A percentile compares a stretch with the other conserved stretches of the same genome.
Conservation (phyloP, 2,113 vertebrate genomes). For the Numenius arquata region DNA sequence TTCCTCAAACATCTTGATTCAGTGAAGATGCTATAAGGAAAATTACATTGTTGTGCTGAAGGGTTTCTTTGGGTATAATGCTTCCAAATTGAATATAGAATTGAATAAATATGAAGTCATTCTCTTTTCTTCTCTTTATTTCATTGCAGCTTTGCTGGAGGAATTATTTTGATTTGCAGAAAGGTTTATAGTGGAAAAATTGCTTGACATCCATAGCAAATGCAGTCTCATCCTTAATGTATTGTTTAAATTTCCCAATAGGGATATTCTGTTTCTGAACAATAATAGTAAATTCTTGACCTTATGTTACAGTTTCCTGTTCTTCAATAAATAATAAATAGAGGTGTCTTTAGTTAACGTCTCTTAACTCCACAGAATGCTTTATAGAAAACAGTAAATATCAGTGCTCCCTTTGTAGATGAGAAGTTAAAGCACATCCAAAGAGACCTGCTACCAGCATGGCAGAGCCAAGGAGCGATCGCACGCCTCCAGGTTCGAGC, state of each 20-base stretch:
- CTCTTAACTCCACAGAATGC: background rate
- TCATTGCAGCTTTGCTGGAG: background rate
- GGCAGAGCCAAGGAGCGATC: background rate
- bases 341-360: background rate
- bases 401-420: background rate
- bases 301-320: background rate
- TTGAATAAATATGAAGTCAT: background rate
- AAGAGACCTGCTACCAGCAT: background rate
- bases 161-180: slow-evolving; percentile 19
- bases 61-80: background rate
- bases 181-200: slow-evolving; percentile 35
- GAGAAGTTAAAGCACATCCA: background rate
- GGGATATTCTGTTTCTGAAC: background rate
- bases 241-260: slow-evolving; percentile 26
- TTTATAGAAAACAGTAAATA: background rate
- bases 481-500: background rate
- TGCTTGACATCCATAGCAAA: slow-evolving; percentile 6
- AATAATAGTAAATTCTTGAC: background rate
- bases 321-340: slow-evolving; percentile 2
- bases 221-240: slow-evolving; percentile 3
- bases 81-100: slow-evolving; percentile 12
- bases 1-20: background rate
- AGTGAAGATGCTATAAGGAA: background rate
- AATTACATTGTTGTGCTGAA: background rate
- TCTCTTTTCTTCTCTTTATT: slow-evolving; percentile 1